Conservation (phyloP, 1,140 invertebrate species). For the Geopemphigus sp. region DNA sequence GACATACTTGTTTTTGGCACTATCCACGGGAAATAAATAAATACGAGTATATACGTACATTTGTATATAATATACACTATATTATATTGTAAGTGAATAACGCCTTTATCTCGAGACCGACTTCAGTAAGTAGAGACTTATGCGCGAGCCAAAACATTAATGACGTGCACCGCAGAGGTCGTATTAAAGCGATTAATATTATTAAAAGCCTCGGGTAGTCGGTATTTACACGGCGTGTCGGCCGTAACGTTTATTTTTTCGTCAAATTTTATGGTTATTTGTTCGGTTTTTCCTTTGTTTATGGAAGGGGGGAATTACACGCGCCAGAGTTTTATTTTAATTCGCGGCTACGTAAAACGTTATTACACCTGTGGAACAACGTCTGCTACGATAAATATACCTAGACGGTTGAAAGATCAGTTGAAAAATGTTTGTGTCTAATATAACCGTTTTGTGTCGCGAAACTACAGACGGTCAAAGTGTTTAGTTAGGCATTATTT, state of each 20-base stretch:
- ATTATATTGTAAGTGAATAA: neutral
- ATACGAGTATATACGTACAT: neutral
- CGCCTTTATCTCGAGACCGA: neutral
- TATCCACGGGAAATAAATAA: neutral
- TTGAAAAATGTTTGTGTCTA: too few relatives aligned
- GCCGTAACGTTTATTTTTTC: neutral
- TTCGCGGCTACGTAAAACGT: neutral
- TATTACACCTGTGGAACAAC: too few relatives aligned
- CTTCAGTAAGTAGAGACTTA: neutral
- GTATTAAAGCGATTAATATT: conserved; percentile 1
- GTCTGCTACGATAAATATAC: neutral
- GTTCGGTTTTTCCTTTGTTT: neutral
- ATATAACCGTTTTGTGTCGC: too few relatives aligned
- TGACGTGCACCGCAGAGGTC: neutral
- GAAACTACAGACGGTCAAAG: too few relatives aligned
- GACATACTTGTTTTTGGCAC: conserved; percentile 13
- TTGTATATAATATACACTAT: neutral
- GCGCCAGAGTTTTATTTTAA: neutral
- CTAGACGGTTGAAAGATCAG: too few relatives aligned
- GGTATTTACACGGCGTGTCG: neutral
- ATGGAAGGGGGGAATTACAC: too few relatives aligned
- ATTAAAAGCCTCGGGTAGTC: too few relatives aligned
- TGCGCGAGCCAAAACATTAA: neutral
- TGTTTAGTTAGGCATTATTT: too few relatives aligned
- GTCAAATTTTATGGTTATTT: neutral